A percentile compares a stretch with the other conserved stretches of the same genome.
phyloP scores from a whole-genome alignment of 37 sponge, comb jelly and placozoan genomes.

The Chondrilla cf. caribensis region DNA sequence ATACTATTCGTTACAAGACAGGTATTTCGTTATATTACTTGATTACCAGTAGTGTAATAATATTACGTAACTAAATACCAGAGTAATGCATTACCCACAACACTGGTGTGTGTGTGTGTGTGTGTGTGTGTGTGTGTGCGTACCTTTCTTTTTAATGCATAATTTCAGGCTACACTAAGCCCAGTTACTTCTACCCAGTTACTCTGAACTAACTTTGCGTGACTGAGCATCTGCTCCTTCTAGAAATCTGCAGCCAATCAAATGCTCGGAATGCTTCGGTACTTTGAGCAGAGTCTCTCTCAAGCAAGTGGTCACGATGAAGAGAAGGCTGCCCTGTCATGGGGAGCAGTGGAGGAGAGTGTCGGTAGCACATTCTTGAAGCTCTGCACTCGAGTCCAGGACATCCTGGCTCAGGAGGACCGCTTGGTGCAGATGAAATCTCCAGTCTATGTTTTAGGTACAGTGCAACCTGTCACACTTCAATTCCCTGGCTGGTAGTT shows the following conservation, averaged over 20 bases:
- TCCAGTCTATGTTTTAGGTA: conserved; percentile 89
- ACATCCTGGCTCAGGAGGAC: conserved; percentile 63
- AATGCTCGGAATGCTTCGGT: conserved; percentile 86
- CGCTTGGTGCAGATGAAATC: conserved; percentile 71
- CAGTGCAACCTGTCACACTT: no score
- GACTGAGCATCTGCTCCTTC: no score
- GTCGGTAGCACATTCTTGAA: conserved; percentile 77
- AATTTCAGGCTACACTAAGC: no score
- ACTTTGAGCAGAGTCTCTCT: conserved; percentile 89
- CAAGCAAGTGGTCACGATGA: conserved; percentile 68
- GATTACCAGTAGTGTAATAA: no score
- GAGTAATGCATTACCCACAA: no score
- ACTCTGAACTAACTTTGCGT: no score
- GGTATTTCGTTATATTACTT: no score
- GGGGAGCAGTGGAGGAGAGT: conserved; percentile 84
- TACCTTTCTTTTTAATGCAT: no score
- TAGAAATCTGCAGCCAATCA: conserved; percentile 87
- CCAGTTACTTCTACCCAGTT: no score
- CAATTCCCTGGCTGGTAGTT: no score
- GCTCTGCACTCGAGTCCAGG: conserved; percentile 66
- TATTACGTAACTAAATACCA: no score
- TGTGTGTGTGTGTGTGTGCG: conserved; percentile 5
- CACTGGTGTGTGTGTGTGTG: background rate
- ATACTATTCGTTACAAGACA: no score
- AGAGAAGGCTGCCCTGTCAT: conserved; percentile 78